Evolutionary conservation across 2,797 vertebrate species (phyloP), one percentile per base, ranked within the genome.

Genomic region (Benthosema pterotum): DNA sequence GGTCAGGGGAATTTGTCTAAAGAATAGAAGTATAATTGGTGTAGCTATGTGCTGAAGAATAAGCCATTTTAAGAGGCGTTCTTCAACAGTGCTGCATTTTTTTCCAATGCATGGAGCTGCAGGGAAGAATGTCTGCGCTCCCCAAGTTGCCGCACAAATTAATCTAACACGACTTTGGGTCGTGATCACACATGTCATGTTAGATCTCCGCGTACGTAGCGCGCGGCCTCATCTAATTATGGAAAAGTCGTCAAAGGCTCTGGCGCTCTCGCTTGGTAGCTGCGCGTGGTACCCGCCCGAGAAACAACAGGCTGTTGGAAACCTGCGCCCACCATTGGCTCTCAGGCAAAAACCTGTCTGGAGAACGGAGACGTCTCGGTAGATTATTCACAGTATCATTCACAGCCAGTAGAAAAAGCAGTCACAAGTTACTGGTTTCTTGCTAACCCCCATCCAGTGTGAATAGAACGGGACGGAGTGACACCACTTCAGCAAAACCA

Each of bases 291-390:
- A 92, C 91, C 91, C 88, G 92, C 82, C 86, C 52, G 74, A 71
- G 72, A 87, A 84, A 92, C 89, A 90, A 91, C 91, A 91, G 89
- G 89, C 90, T 92, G 91, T 91, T 71, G 71, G 82, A 88, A 90
- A 92, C 90, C 91, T 91, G 91, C 57, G 83, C 83, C 84, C 88
- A 82, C 84, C 85, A 86, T 74, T 85, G 90, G 83, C 89, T 89
- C 67, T 70, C 67, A 77, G 89, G 81, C 85, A 74, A 84, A 88
- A 92, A 92, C 89, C 90, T 89, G 90, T 83, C 74, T 70, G 59
- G 12, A 25, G 75, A 75, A 74, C 62, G 57, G 38, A 71, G 55
- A 78, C 15, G 83, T 88, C 90, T 55, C 52, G 42, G 43, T 45
- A n/a, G 55, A 87, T 90, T 79, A 86, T 60, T 72, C 66, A 59